phyloP scores from a whole-genome alignment of 2,113 vertebrate genomes.

The Engystomops pustulosus region DNA sequence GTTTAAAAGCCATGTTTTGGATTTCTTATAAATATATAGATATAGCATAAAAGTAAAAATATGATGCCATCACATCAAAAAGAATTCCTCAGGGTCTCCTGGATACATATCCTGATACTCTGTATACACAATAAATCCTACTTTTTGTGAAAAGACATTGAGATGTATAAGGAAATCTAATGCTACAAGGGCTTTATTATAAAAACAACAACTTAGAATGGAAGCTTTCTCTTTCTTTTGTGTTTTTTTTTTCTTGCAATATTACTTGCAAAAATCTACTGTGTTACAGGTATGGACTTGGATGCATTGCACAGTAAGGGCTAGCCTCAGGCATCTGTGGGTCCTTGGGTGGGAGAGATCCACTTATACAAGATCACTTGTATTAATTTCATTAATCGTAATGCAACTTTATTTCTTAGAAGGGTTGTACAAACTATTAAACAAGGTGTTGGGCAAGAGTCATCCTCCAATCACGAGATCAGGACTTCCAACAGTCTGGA shows the following conservation, averaged over 20 bases:
- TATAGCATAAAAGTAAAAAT: background rate
- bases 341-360: too few species aligned
- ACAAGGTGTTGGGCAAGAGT: too few species aligned
- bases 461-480: too few species aligned
- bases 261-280: background rate
- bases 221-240: background rate
- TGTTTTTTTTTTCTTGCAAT: too few species aligned
- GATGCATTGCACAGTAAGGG: too few species aligned
- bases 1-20: conserved; percentile 12
- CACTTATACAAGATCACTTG: too few species aligned
- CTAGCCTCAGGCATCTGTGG: too few species aligned
- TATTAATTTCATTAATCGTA: too few species aligned
- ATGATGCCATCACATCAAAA: background rate
- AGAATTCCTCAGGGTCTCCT: background rate
- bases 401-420: too few species aligned
- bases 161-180: background rate
- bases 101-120: background rate
- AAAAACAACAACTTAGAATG: background rate
- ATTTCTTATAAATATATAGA: background rate
- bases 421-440: too few species aligned
- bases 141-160: background rate
- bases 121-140: background rate
- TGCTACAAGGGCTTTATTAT: background rate
- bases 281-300: background rate
- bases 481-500: too few species aligned